A percentile compares a stretch with the other conserved stretches of the same genome.
Conservation (phyloP, 2,888 invertebrate species). For the Tenthredo scrophulariae region DNA sequence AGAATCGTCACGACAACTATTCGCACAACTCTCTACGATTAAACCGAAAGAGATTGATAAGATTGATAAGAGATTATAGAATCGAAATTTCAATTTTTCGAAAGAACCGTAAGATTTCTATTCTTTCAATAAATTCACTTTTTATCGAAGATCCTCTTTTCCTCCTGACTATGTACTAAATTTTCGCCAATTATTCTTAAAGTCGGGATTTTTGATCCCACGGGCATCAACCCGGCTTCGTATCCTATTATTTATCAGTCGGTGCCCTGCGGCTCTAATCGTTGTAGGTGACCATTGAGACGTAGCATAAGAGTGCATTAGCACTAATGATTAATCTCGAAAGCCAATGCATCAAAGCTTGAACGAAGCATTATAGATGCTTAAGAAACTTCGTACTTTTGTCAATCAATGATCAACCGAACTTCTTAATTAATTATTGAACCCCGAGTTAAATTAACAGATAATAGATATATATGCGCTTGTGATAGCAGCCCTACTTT, state of each 20-base stretch:
- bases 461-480: not conserved
- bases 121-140: not conserved
- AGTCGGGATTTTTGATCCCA: not conserved
- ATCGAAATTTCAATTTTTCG: not conserved
- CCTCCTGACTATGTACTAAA: too few relatives aligned
- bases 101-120: not conserved
- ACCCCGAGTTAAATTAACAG: not conserved
- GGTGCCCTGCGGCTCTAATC: not conserved
- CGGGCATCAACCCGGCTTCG: not conserved
- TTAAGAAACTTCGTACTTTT: too few relatives aligned
- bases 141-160: too few relatives aligned
- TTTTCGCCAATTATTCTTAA: not conserved
- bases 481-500: not conserved
- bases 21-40: not conserved
- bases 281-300: not conserved
- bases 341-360: not conserved
- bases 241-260: slow-evolving; percentile 4
- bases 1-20: not conserved
- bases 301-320: not conserved
- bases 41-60: not conserved
- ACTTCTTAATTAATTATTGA: not conserved
- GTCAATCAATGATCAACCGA: not conserved
- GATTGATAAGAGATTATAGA: not conserved
- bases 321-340: not conserved
- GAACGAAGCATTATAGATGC: too few relatives aligned